phyloP scores from a whole-genome alignment of 2,113 vertebrate species.

The Hemichromis elongatus region DNA sequence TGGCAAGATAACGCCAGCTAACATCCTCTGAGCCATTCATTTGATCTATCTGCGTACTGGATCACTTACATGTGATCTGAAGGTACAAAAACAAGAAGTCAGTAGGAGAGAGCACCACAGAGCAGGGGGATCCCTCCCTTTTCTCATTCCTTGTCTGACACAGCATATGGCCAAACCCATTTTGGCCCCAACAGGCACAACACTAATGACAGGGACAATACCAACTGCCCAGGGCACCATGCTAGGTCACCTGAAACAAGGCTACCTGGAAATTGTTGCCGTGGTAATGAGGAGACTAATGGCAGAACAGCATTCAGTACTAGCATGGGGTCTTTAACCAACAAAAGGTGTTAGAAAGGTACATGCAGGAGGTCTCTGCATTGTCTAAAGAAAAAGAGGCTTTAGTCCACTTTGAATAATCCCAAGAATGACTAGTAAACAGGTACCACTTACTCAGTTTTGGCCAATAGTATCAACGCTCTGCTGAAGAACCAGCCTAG shows the following conservation, averaged over 20 bases:
- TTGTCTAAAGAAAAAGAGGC: background rate
- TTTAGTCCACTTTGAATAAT: background rate
- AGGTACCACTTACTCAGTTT: constrained; percentile 89
- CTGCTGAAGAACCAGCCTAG: constrained; percentile 97
- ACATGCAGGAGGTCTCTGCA: background rate
- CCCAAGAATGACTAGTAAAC: constrained; percentile 29
- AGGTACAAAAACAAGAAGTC: constrained; percentile 17
- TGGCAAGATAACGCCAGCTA: constrained; percentile 42
- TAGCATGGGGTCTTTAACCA: constrained; percentile 23
- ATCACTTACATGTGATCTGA: background rate
- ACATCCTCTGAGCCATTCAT: constrained; percentile 26
- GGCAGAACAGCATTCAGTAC: constrained; percentile 29
- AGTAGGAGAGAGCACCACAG: background rate
- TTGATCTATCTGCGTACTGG: constrained; percentile 7
- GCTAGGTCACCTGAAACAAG: constrained; percentile 33
- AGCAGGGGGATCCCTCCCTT: constrained; percentile 39
- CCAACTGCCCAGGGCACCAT: constrained; percentile 13
- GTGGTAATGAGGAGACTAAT: constrained; percentile 19
- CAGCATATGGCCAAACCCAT: constrained; percentile 48
- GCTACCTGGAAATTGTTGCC: constrained; percentile 47
- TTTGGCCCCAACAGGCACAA: constrained; percentile 21
- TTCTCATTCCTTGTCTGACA: constrained; percentile 29
- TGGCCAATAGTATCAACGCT: constrained; percentile 84
- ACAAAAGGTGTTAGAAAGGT: constrained; percentile 34
- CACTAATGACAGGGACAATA: constrained; percentile 34